Conservation (phyloP, 2,888 invertebrate species). For the Epinotia brunnichana region DNA sequence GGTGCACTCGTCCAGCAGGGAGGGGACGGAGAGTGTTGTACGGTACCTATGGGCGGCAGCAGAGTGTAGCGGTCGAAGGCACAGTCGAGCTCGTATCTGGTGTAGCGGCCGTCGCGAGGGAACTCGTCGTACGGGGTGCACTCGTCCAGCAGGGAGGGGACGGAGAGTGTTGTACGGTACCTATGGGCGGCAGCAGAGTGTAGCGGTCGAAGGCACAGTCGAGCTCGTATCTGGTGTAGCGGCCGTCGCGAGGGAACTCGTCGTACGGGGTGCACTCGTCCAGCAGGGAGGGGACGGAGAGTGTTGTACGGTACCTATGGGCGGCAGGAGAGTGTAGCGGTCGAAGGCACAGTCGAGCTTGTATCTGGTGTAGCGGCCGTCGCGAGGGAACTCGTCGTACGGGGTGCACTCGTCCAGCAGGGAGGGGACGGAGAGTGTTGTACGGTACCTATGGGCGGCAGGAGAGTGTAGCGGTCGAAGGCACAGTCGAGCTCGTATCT, state of each 20-base stretch:
- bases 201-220: constrained; percentile 70
- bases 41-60: constrained; percentile 67
- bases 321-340: constrained; percentile 68
- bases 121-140: constrained; percentile 50
- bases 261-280: constrained; percentile 60
- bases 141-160: constrained; percentile 65
- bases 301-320: constrained; percentile 63
- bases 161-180: constrained; percentile 66
- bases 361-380: constrained; percentile 66
- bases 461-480: constrained; percentile 67
- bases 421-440: constrained; percentile 66
- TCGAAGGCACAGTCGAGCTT: constrained; percentile 70
- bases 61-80: constrained; percentile 67
- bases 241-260: constrained; percentile 58
- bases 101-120: constrained; percentile 65
- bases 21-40: constrained; percentile 66
- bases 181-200: constrained; percentile 68
- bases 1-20: constrained; percentile 64
- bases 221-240: constrained; percentile 67
- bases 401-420: constrained; percentile 64
- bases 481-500: constrained; percentile 69
- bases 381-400: constrained; percentile 51
- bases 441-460: constrained; percentile 68
- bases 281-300: constrained; percentile 65
- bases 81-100: constrained; percentile 69